Evolutionary conservation across 2,797 vertebrate genomes (phyloP), one percentile per base, ranked within the genome.

Genomic region (Hippoglossus hippoglossus): DNA sequence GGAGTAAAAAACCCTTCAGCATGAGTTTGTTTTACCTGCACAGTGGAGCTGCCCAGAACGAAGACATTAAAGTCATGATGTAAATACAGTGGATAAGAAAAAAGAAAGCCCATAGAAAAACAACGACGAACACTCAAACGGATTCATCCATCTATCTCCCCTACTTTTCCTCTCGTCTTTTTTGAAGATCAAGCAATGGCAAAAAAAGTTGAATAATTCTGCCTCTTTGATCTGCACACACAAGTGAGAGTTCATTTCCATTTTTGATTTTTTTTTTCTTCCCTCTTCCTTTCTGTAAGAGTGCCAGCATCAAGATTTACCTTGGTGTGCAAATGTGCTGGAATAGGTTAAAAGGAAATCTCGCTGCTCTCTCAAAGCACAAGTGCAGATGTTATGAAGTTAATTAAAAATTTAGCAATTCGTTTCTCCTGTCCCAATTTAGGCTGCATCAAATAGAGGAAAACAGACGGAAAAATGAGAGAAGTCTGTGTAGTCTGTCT

Each of bases 341-440:
- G 93, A 94, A 95, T 94, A 95, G 94, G 94, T 96, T 96, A 95
- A 96, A 96, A 96, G 95, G 91, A 95, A 95, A 95, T 90, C 92
- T 93, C 84, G 85, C 92, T 89, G 88, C 93, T 94, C 93, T 93
- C 91, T 94, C 93, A 92, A 94, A 95, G 94, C 92, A 93, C 93
- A 94, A 94, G 92, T 95, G 93, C 95, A 95, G 95, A 95, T 95
- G 95, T 95, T 94, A 90, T 95, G 94, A 94, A 95, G 95, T 94
- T 95, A 94, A 96, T 96, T 96, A 96, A 95, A 95, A 94, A 96
- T 96, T 93, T 94, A 95, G 93, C 93, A 93, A 94, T 95, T 94
- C 91, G 89, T 94, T 94, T 94, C 92, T 95, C 92, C 91, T 76
- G 90, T 93, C 93, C 93, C 91, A 94, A 95, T 95, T 95, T 95